Evolutionary conservation across 2,113 vertebrate species (phyloP), one percentile per base, ranked within the genome.

Genomic region (Engystomops pustulosus): DNA sequence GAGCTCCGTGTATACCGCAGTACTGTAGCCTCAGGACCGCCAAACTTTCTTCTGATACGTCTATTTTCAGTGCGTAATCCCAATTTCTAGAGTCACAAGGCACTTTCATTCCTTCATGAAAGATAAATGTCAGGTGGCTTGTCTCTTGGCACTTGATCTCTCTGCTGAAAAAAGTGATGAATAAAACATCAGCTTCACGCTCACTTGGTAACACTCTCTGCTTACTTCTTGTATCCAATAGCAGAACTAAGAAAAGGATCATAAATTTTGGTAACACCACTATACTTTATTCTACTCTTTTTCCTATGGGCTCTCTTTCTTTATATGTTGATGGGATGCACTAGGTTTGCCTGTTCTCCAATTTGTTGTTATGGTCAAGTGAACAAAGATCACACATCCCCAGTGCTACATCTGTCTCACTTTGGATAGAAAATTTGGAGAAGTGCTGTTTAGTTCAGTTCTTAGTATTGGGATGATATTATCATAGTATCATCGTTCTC

Each of bases 41-140:
- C 6, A 55, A 32, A 55, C 32, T 18, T 47, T 8, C 72, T 34
- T 30, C 30, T n/a, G 51, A 36, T 38, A 15, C 49, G 23, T 32
- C 44, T 38, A 77, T 38, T 58, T 78, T 78, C n/a, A 34, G 20
- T 38, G 17, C 27, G 3, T 53, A 34, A 20, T 53, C 45, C 27
- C 25, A 75, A 51, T 51, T 53, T 53, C 9, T 58, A 53, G 9
- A 77, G 30, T 55, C 74, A 58, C 45, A 76, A 55, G 27, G 20
- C 27, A 8, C 32, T 23, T 76, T 51, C 14, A 53, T 75, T 75
- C 25, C 30, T 18, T 75, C 72, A 51, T 75, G 72, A 75, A 75
- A 32, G 72, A 75, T 51, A 51, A 34, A 75, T 75, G 47, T 75
- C 47, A 75, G 72, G 49, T 14, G 25, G 1, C 49, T 76, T 76